Percentiles rank a stretch among this genome's conserved stretches.
Conservation (phyloP, 92 coral and sea anemone species). For the Chrysogorgia sp. region DNA sequence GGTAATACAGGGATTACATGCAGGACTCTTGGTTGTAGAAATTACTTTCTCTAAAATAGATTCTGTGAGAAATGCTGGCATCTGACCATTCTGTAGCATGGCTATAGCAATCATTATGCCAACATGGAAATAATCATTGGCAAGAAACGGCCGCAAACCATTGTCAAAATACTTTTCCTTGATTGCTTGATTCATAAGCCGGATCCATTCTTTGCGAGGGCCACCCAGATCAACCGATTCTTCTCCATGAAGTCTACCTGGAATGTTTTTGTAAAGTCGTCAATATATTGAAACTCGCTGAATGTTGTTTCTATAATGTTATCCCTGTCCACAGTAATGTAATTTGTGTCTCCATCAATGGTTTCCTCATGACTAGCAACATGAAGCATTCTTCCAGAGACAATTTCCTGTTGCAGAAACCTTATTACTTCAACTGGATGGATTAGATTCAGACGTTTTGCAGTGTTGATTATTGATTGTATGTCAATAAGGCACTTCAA, state of each 20-base stretch:
- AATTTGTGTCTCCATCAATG: slow-evolving; percentile 53
- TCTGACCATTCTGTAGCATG: slow-evolving; percentile 64
- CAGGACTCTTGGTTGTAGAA: slow-evolving; percentile 23
- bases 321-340: slow-evolving; percentile 60
- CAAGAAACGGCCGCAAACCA: slow-evolving; percentile 43
- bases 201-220: slow-evolving; percentile 66
- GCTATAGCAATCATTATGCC: slow-evolving; percentile 60
- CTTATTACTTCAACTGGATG: slow-evolving; percentile 46
- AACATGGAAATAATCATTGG: slow-evolving; percentile 55
- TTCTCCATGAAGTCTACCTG: slow-evolving; percentile 71
- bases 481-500: slow-evolving; percentile 23
- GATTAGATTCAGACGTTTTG: slow-evolving; percentile 33
- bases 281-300: slow-evolving; percentile 63
- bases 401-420: slow-evolving; percentile 46
- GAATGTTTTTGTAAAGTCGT: slow-evolving; percentile 52
- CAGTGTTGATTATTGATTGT: slow-evolving; percentile 19
- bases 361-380: slow-evolving; percentile 51
- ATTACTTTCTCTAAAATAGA: slow-evolving; percentile 52
- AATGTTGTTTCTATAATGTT: slow-evolving; percentile 58
- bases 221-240: slow-evolving; percentile 68
- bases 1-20: slow-evolving; percentile 63
- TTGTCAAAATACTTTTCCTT: slow-evolving; percentile 26
- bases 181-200: slow-evolving; percentile 60
- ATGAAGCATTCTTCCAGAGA: slow-evolving; percentile 59
- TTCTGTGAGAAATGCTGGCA: slow-evolving; percentile 56